Evolutionary conservation across 2,113 vertebrate genomes (phyloP).

Genomic region (Tringa solitaria): DNA sequence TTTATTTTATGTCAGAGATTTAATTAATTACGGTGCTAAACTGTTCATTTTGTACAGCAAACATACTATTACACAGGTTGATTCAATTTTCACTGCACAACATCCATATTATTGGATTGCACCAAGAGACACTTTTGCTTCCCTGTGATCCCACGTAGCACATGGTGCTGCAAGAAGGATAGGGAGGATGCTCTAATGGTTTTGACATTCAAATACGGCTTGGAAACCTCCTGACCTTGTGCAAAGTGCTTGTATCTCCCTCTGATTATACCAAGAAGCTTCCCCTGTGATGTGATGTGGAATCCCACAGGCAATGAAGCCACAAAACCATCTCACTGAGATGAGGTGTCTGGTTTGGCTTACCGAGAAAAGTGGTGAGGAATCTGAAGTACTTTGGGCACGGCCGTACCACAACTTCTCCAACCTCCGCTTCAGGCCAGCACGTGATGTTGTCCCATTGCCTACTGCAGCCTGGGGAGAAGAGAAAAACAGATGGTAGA

Average conservation of each 20-base stretch:
- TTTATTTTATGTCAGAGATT: neutral
- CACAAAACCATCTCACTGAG: neutral
- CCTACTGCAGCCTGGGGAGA: slow-evolving; percentile 80
- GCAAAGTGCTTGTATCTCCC: neutral
- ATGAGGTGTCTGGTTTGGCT: neutral
- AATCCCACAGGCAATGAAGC: neutral
- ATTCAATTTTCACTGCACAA: neutral
- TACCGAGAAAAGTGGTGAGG: slow-evolving; percentile 79
- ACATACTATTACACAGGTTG: neutral
- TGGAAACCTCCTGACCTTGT: neutral
- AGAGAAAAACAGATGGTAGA: neutral
- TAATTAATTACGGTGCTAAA: neutral
- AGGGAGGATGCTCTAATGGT: neutral
- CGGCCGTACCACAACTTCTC: slow-evolving; percentile 80
- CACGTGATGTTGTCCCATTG: slow-evolving; percentile 92
- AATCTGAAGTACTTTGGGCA: slow-evolving; percentile 85
- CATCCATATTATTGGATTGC: neutral
- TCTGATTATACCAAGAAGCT: neutral
- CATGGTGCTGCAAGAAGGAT: neutral
- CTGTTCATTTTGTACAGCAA: neutral
- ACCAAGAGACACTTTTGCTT: neutral
- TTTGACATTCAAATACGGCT: neutral
- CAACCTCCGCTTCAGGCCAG: slow-evolving; percentile 84
- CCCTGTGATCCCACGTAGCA: neutral
- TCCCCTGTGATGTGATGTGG: neutral